Conservation (phyloP, 2,113 vertebrate species). For the Amphilophus citrinellus region DNA sequence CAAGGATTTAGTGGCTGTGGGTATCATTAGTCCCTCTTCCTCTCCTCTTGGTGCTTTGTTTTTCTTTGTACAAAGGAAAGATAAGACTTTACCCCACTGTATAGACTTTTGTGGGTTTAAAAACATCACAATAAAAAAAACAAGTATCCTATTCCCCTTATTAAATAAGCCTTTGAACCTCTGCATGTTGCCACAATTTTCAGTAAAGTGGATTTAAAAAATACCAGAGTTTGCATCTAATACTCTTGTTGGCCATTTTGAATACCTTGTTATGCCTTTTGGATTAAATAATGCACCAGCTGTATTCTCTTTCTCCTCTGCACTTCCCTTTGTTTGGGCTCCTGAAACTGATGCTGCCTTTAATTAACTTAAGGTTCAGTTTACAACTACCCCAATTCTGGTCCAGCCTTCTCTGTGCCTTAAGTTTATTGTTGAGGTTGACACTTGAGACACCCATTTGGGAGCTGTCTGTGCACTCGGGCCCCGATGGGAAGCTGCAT, state of each 20-base stretch:
- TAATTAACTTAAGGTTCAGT: not conserved
- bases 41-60: not conserved
- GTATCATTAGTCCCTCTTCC: not conserved
- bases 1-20: not conserved
- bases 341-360: not conserved
- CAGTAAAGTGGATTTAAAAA: too few relatives aligned
- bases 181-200: too few relatives aligned
- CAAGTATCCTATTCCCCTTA: not conserved
- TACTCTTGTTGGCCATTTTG: not conserved
- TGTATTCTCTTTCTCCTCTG: too few relatives aligned
- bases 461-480: too few relatives aligned
- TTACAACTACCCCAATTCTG: accelerated
- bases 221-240: too few relatives aligned
- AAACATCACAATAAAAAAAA: not conserved
- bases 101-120: not conserved
- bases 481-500: not conserved
- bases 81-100: not conserved
- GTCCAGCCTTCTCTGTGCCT: not conserved
- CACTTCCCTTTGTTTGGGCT: not conserved
- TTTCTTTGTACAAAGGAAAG: not conserved
- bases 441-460: not conserved
- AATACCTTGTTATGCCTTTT: not conserved
- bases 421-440: not conserved
- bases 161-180: too few relatives aligned
- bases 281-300: not conserved